phyloP scores from a whole-genome alignment of 2,797 vertebrate genomes.

The Clarias fuscus region DNA sequence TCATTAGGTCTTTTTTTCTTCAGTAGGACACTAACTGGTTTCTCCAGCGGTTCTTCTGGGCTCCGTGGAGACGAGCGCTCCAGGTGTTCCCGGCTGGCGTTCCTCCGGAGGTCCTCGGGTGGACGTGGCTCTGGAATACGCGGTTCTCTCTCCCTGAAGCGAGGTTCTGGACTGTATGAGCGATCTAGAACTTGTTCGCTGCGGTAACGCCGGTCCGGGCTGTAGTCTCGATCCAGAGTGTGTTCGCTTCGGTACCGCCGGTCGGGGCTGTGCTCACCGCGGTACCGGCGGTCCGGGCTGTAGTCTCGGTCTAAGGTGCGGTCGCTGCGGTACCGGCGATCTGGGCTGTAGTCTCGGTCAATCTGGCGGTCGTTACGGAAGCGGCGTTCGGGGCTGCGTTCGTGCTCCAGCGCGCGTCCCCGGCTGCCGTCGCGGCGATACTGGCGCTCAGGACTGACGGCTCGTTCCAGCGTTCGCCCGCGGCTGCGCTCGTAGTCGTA shows the following conservation, averaged over 20 bases:
- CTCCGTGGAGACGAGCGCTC: slow-evolving; percentile 79
- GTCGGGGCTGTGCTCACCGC: slow-evolving; percentile 68
- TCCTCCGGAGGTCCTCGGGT: slow-evolving; percentile 61
- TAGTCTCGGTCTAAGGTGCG: slow-evolving; percentile 66
- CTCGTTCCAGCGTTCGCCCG: slow-evolving; percentile 75
- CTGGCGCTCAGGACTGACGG: slow-evolving; percentile 76
- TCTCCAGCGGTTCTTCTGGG: slow-evolving; percentile 69
- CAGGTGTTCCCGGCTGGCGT: slow-evolving; percentile 79
- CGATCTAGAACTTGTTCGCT: slow-evolving; percentile 73
- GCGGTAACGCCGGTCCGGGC: slow-evolving; percentile 65
- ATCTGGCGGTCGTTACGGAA: slow-evolving; percentile 50
- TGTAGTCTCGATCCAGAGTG: slow-evolving; percentile 57
- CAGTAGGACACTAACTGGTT: slow-evolving; percentile 85
- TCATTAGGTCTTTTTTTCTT: slow-evolving; percentile 88
- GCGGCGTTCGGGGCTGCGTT: slow-evolving; percentile 58
- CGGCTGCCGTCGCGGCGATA: slow-evolving; percentile 76
- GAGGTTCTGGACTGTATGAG: slow-evolving; percentile 69
- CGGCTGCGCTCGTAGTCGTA: slow-evolving; percentile 59
- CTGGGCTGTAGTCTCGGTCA: slow-evolving; percentile 68
- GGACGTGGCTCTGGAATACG: slow-evolving; percentile 63
- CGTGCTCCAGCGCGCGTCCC: slow-evolving; percentile 67
- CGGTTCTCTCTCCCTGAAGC: slow-evolving; percentile 60
- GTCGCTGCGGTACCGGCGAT: slow-evolving; percentile 62
- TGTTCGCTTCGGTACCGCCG: slow-evolving; percentile 49
- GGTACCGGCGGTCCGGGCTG: slow-evolving; percentile 67